These are phyloP conservation scores for Tipula helvola DNA, from an alignment of 2,888 invertebrate species.

Conservation along the genomic window DNA sequence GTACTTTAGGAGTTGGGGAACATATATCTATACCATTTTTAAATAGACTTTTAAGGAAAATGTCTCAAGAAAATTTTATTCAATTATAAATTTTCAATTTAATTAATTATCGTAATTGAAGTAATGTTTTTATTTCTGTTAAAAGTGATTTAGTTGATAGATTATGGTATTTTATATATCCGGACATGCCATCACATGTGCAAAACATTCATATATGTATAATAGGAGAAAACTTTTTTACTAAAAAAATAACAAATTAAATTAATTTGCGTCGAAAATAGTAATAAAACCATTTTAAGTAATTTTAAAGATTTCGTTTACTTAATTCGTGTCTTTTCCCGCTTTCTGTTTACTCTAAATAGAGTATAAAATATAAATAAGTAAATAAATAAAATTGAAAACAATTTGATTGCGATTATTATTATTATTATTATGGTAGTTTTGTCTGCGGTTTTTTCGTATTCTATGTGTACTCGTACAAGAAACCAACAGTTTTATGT, in stretches of 20 bases:
- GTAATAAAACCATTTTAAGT: neutral
- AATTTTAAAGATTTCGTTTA: neutral
- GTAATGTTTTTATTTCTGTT: neutral
- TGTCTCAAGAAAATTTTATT: neutral
- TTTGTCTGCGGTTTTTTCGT: neutral
- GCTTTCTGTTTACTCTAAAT: neutral
- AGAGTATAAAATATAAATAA: neutral
- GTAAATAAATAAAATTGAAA: neutral
- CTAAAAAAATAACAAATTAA: neutral
- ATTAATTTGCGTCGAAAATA: neutral
- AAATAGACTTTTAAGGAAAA: neutral
- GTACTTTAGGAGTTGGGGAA: neutral
- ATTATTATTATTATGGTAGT: neutral
- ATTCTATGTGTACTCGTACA: neutral
- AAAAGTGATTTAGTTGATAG: neutral
- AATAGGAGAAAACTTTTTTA: too few relatives aligned
- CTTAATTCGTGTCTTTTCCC: neutral
- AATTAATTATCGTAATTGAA: neutral
- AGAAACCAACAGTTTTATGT: neutral
- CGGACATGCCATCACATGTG: neutral
- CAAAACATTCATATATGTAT: too few relatives aligned
- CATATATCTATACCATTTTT: neutral
- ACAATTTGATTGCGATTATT: neutral
- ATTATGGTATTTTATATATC: neutral
- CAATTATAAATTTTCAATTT: neutral